Conservation (phyloP, 2,113 vertebrate species). For the Tichodroma muraria region DNA sequence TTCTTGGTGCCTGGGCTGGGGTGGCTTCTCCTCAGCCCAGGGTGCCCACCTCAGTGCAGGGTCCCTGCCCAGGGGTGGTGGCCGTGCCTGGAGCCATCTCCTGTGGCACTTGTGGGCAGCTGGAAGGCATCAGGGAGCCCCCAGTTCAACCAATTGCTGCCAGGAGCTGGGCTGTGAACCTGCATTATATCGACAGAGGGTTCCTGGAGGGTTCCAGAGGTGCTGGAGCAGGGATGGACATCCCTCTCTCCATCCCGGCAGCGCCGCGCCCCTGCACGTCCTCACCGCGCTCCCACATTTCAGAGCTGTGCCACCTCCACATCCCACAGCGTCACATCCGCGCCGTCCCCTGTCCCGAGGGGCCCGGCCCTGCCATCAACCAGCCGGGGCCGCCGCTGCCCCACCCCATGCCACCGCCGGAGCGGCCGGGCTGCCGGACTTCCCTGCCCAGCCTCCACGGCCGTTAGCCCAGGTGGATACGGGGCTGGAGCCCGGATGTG, state of each 20-base stretch:
- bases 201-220: neutral
- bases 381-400: neutral
- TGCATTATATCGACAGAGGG: neutral
- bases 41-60: neutral
- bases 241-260: neutral
- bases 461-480: accelerated
- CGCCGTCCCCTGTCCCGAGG: neutral
- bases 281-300: neutral
- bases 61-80: neutral
- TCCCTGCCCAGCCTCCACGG: neutral
- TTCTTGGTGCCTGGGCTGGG: neutral
- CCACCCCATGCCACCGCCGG: neutral
- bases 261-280: neutral
- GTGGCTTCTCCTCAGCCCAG: neutral
- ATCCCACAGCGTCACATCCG: neutral
- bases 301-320: conserved; percentile 7
- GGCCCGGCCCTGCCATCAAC: neutral
- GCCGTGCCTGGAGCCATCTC: neutral
- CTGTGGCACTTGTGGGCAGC: neutral
- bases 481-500: neutral
- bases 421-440: neutral
- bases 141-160: neutral
- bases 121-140: neutral
- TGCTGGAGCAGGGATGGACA: neutral
- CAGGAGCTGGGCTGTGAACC: neutral